Evolutionary conservation across 2,113 vertebrate genomes (phyloP).

Genomic region (Peromyscus polionotus): DNA sequence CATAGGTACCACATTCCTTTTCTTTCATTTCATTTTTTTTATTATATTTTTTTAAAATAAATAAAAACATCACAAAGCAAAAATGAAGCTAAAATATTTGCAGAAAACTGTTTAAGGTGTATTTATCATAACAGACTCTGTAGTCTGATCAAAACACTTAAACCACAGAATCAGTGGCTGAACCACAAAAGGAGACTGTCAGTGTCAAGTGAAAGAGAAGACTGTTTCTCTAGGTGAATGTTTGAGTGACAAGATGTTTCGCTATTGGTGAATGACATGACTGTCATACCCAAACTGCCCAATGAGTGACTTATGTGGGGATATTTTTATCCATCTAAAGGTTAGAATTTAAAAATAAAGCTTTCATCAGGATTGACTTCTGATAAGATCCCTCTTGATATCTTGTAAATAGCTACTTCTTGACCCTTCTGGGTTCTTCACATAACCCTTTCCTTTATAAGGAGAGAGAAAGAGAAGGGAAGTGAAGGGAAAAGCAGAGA

Average conservation of each 20-base stretch:
- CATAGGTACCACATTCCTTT: not conserved
- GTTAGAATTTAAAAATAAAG: not conserved
- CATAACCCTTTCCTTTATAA: not conserved
- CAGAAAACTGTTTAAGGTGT: not conserved
- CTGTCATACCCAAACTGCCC: not conserved
- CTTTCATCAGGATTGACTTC: not conserved
- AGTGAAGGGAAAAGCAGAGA: not conserved
- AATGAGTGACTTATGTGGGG: not conserved
- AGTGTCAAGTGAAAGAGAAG: fast-evolving
- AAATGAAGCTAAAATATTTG: not conserved
- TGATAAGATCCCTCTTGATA: not conserved
- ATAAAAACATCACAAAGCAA: not conserved
- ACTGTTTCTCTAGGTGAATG: not conserved
- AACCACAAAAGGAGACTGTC: fast-evolving
- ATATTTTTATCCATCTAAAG: not conserved
- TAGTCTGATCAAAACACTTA: not conserved
- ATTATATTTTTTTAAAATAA: not conserved
- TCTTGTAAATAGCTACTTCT: not conserved
- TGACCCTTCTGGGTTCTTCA: not conserved
- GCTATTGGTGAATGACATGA: not conserved
- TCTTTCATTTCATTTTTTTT: not conserved
- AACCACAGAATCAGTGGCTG: not conserved
- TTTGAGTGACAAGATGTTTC: not conserved
- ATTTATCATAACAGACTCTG: not conserved
- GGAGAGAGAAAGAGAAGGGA: not conserved